Percentiles rank a stretch among this genome's conserved stretches.
phyloP scores from a whole-genome alignment of 2,797 vertebrate genomes.

The Allobates femoralis region DNA sequence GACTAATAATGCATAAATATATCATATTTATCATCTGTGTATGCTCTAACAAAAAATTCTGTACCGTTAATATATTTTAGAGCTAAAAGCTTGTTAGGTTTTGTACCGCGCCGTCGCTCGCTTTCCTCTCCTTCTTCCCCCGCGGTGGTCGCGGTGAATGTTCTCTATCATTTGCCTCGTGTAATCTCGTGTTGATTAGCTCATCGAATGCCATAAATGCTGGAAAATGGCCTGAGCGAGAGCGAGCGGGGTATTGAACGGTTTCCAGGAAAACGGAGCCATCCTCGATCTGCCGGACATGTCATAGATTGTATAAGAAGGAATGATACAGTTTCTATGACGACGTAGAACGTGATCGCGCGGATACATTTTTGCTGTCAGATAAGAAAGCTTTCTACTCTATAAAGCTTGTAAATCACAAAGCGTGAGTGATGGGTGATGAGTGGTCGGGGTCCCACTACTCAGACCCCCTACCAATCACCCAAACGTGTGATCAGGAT shows the following conservation, averaged over 20 bases:
- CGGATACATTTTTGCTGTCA: neutral
- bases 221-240: slow-evolving; percentile 25
- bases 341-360: neutral
- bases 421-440: too few species aligned
- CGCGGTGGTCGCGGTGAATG: neutral
- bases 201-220: slow-evolving; percentile 26
- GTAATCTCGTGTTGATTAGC: slow-evolving; percentile 42
- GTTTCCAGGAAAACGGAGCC: slow-evolving; percentile 40
- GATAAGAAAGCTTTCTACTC: neutral
- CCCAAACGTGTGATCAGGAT: too few species aligned
- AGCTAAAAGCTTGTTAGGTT: neutral
- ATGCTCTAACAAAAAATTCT: too few species aligned
- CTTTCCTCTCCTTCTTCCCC: neutral
- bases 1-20: too few species aligned
- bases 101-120: neutral
- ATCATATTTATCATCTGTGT: too few species aligned
- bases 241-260: slow-evolving; percentile 27
- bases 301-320: slow-evolving; percentile 32
- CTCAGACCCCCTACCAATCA: too few species aligned
- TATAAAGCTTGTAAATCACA: neutral
- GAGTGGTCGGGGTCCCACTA: too few species aligned
- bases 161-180: slow-evolving; percentile 9
- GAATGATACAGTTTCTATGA: slow-evolving; percentile 38
- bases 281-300: slow-evolving; percentile 33
- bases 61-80: neutral